A percentile compares a stretch with the other conserved stretches of the same genome.
Conservation (phyloP, 1,140 invertebrate species). For the Cotesia typhae region DNA sequence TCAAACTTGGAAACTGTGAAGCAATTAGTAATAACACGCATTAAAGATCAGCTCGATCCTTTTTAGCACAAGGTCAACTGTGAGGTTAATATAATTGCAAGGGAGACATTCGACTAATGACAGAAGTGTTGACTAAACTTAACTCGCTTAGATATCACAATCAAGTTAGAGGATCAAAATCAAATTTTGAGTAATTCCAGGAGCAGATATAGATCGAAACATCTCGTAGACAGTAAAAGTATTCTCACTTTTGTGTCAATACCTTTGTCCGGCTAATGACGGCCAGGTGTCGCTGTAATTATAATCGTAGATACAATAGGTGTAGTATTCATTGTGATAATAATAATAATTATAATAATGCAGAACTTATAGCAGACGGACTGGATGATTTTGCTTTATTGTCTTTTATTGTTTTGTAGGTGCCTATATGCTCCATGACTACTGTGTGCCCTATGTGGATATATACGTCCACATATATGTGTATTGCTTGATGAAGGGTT, state of each 20-base stretch:
- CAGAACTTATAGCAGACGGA: conserved; percentile 15
- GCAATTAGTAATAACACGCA: too few relatives aligned
- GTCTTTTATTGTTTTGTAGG: conserved; percentile 20
- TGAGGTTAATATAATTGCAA: too few relatives aligned
- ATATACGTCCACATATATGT: conserved; percentile 51
- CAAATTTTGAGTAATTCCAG: conserved; percentile 23
- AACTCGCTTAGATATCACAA: too few relatives aligned
- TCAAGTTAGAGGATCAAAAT: neutral
- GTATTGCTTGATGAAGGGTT: conserved; percentile 59
- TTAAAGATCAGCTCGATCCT: too few relatives aligned
- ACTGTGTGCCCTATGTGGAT: conserved; percentile 28
- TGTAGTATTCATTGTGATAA: conserved; percentile 13
- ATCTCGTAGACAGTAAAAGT: conserved; percentile 11
- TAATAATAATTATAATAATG: too few relatives aligned
- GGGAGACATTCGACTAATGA: neutral
- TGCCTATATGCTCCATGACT: conserved; percentile 13
- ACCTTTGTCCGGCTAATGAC: conserved; percentile 55
- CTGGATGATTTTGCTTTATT: conserved; percentile 31
- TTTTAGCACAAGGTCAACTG: too few relatives aligned
- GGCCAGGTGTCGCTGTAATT: conserved; percentile 57
- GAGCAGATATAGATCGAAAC: conserved; percentile 16
- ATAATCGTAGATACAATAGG: conserved; percentile 47
- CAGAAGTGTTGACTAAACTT: neutral
- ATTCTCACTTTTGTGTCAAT: too few relatives aligned
- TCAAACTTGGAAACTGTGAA: too few relatives aligned